Conservation (phyloP, 1,140 invertebrate species). For the Drosophila athabasca region DNA sequence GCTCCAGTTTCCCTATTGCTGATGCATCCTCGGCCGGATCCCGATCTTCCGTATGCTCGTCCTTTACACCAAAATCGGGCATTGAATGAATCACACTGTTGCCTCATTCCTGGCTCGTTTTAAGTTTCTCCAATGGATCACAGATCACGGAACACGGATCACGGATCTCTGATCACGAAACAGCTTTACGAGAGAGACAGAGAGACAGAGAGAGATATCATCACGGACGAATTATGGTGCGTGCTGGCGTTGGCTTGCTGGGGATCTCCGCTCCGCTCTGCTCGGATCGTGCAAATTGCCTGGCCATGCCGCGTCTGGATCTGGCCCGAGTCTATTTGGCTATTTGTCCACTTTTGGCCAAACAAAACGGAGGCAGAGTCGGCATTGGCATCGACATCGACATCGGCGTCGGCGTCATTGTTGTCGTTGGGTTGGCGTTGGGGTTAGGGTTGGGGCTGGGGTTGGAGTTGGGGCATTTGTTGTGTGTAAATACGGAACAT, state of each 20-base stretch:
- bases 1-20: neutral
- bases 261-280: conserved; percentile 8
- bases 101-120: neutral
- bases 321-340: conserved; percentile 38
- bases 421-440: neutral
- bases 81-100: neutral
- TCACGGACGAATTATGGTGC: conserved; percentile 41
- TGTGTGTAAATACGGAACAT: conserved; percentile 75
- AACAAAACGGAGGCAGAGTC: no score
- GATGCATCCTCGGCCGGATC: no score
- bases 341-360: conserved; percentile 75
- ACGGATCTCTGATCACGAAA: conserved; percentile 25
- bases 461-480: no score
- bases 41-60: conserved; percentile 21
- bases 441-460: no score
- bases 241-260: conserved; percentile 24
- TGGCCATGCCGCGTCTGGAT: conserved; percentile 45
- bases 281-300: conserved; percentile 75
- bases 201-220: conserved; percentile 27
- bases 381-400: neutral
- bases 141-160: conserved; percentile 34
- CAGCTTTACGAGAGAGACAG: neutral
- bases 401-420: conserved; percentile 8
- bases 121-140: conserved; percentile 18
- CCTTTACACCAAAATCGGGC: conserved; percentile 27